phyloP scores from a whole-genome alignment of 2,888 invertebrate genomes.

The Volucella inanis region DNA sequence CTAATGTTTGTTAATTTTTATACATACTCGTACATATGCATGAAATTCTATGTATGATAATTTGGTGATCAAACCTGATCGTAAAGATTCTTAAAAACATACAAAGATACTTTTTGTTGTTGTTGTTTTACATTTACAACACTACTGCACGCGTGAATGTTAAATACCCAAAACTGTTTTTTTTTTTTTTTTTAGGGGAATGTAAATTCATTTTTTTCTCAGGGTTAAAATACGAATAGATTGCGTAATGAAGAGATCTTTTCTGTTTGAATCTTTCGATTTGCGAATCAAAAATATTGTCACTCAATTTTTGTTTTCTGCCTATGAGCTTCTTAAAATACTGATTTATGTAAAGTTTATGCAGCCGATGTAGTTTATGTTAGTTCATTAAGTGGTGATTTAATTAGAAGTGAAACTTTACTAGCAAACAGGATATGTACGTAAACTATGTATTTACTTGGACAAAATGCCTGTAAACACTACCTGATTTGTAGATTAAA shows the following conservation, averaged over 20 bases:
- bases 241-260: constrained; percentile 28
- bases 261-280: background rate
- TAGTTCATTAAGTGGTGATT: background rate
- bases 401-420: background rate
- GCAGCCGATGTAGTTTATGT: constrained; percentile 32
- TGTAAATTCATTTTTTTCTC: constrained; percentile 63
- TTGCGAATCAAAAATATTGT: constrained; percentile 11
- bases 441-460: too few species aligned
- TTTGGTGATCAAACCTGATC: constrained; percentile 53
- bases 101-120: background rate
- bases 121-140: constrained; percentile 52
- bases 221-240: constrained; percentile 53
- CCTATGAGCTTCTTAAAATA: background rate
- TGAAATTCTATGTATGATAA: too few species aligned
- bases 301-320: constrained; percentile 13
- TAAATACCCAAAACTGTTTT: constrained; percentile 29
- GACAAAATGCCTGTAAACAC: too few species aligned
- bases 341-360: background rate
- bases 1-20: constrained; percentile 25
- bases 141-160: constrained; percentile 49
- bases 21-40: background rate
- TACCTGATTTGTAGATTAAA: too few species aligned
- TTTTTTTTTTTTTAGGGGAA: constrained; percentile 38
- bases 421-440: too few species aligned
- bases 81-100: constrained; percentile 39